Evolutionary conservation across 2,888 invertebrate genomes (phyloP).

Genomic region (Zhengitettix transpicula): DNA sequence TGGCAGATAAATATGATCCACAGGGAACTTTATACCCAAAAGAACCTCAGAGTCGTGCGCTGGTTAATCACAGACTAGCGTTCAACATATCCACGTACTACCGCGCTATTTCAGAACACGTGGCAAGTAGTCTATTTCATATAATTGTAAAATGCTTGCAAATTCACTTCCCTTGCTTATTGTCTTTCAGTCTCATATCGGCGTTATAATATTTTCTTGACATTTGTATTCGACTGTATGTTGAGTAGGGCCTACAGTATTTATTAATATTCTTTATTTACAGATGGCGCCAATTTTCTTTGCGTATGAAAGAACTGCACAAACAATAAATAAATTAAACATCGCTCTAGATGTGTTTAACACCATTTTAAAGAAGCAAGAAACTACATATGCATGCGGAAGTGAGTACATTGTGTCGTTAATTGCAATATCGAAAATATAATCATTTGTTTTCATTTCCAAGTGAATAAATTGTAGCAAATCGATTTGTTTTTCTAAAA

Average conservation of each 20-base stretch:
- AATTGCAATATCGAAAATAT: too few relatives aligned
- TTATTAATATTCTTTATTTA: conserved; percentile 10
- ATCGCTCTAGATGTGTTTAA: conserved; percentile 49
- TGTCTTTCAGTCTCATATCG: too few relatives aligned
- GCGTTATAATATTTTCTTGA: too few relatives aligned
- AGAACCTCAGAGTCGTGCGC: conserved; percentile 48
- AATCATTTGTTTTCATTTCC: too few relatives aligned
- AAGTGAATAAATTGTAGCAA: too few relatives aligned
- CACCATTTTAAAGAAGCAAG: conserved; percentile 42
- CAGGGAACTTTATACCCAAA: conserved; percentile 51
- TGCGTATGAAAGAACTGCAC: conserved; percentile 49
- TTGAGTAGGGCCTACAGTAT: too few relatives aligned
- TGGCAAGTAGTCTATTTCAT: conserved; percentile 28
- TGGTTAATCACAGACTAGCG: conserved; percentile 62
- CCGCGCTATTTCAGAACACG: conserved; percentile 45
- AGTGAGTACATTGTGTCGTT: conserved; percentile 20
- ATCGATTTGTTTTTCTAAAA: too few relatives aligned
- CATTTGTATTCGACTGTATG: neutral
- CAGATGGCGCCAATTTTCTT: conserved; percentile 65
- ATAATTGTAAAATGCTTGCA: too few relatives aligned
- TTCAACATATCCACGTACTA: conserved; percentile 66
- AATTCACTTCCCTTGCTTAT: too few relatives aligned
- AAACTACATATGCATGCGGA: conserved; percentile 46
- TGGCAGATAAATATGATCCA: conserved; percentile 57
- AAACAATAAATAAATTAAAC: conserved; percentile 48